Evolutionary conservation across 1,140 invertebrate species (phyloP), one percentile per base, ranked within the genome.

Genomic region (Stegodyphus dumicola): DNA sequence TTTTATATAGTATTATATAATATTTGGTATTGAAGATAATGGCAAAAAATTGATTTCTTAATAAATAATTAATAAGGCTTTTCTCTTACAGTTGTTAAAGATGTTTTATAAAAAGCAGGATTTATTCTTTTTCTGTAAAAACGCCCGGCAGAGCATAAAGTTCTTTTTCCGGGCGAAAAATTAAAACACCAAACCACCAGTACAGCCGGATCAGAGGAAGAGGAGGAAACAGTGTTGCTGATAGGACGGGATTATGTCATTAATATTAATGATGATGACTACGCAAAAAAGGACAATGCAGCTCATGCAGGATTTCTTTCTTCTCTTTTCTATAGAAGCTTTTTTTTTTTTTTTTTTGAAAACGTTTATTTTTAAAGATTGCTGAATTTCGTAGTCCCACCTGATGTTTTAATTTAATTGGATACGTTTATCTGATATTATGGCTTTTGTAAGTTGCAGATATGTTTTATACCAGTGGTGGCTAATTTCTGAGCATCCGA

Each of bases 201-300:
- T n/a, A 73, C 53, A 10, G 60, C 10, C 60, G 60, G 60, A 64
- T 11, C 10, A 10, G 10, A 7, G 52, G 15, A 74, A 11, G n/a
- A 18, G 52, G 7, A 33, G 33, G 33, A 33, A 33, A 17, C 33
- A 52, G 71, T 53, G 10, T 52, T 54, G 71, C 71, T 74, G 71
- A 74, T 52, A 53, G 13, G 7, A 17, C 71, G 49, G 3, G 15
- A 33, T 74, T 15, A 2, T 74, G 71, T 33, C 52, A 56, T 74
- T 74, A 74, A 74, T 74, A 74, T 74, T 53, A 74, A 74, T 74
- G 71, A 74, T 74, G 71, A 74, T 74, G 71, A 53, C 49, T 15
- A 6, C 15, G 6, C 15, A 17, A 54, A 73, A 54, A 74, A 18
- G 13, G 18, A 48, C 48, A 18, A 74, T 74, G 18, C 10, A 74